These are phyloP conservation scores for Drosophila pallidifrons DNA, from an alignment of 1,140 invertebrate genomes.

Conservation along the genomic window DNA sequence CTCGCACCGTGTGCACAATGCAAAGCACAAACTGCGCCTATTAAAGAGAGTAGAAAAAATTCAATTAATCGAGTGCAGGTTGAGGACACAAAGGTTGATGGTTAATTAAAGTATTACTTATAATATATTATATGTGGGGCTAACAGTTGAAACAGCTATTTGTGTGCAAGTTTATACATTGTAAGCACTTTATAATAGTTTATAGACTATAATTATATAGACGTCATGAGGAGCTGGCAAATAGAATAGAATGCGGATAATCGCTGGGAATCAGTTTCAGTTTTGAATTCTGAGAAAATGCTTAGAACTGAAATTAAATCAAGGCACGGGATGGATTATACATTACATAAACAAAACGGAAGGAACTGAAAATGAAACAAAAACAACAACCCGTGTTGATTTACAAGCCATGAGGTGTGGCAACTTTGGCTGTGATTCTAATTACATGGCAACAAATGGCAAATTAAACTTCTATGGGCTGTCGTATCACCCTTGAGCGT, in stretches of 20 bases:
- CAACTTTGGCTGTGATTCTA: constrained; percentile 4
- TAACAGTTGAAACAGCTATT: too few relatives aligned
- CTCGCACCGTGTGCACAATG: constrained; percentile 90
- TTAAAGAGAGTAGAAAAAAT: constrained; percentile 60
- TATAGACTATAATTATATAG: constrained; percentile 5
- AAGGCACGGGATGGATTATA: neutral
- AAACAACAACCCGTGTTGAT: neutral
- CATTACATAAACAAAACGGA: neutral
- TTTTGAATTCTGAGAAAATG: constrained; percentile 5
- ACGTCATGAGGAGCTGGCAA: neutral
- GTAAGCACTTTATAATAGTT: neutral
- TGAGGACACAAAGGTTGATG: neutral
- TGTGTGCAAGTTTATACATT: neutral
- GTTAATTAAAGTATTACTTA: neutral
- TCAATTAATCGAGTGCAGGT: constrained; percentile 16
- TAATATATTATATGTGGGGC: neutral
- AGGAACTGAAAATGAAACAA: neutral
- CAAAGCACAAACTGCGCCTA: constrained; percentile 93
- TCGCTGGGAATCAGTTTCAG: neutral
- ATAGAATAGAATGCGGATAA: neutral
- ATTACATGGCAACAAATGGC: constrained; percentile 49
- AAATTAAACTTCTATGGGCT: constrained; percentile 21
- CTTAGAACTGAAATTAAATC: neutral
- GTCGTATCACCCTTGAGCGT: constrained; percentile 60
- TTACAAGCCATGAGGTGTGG: neutral